These are phyloP conservation scores for Drosophila virilis DNA, from an alignment of 1,140 invertebrate species.

Conservation along the genomic window DNA sequence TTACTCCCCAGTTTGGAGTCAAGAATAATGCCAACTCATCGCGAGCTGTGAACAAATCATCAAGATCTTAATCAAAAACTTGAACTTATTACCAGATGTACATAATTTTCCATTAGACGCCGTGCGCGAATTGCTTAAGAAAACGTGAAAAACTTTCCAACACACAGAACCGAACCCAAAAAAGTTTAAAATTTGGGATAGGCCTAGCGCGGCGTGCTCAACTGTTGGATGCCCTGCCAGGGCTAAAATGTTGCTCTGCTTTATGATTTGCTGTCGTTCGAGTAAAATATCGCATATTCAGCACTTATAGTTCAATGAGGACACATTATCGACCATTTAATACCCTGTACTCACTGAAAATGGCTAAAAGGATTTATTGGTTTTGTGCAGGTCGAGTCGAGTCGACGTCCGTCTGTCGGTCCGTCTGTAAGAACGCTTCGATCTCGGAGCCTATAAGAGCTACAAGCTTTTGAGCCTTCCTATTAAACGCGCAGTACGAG, in stretches of 20 bases:
- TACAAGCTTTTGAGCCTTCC: too few species aligned
- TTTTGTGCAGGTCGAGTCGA: too few species aligned
- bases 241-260: too few species aligned
- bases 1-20: neutral
- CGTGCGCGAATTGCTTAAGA: constrained; percentile 60
- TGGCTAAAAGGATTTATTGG: too few species aligned
- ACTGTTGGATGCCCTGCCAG: neutral
- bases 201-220: neutral
- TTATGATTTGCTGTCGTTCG: too few species aligned
- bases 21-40: constrained; percentile 33
- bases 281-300: too few species aligned
- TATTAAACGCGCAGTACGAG: too few species aligned
- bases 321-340: neutral
- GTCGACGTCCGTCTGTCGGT: too few species aligned
- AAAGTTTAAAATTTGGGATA: neutral
- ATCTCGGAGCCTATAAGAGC: too few species aligned
- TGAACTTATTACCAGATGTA: constrained; percentile 26
- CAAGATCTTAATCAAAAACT: constrained; percentile 28
- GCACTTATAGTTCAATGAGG: neutral
- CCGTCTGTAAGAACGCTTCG: too few species aligned
- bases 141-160: constrained; percentile 54
- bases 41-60: constrained; percentile 14
- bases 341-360: neutral
- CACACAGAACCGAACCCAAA: neutral
- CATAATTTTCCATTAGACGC: constrained; percentile 67